Conservation (phyloP, 2,888 invertebrate genomes). For the Heteromurus nitidus region DNA sequence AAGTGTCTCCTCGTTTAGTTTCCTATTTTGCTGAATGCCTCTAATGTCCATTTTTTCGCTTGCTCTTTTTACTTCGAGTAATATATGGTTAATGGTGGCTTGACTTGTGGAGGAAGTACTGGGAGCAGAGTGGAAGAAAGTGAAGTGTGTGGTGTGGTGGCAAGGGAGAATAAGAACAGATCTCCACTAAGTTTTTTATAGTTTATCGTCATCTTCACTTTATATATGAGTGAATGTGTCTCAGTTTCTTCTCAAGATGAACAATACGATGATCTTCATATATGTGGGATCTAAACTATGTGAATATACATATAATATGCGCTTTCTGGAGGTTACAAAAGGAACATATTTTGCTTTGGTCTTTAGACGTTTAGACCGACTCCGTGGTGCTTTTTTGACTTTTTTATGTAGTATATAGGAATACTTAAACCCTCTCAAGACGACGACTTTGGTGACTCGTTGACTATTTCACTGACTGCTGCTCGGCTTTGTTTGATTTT, state of each 20-base stretch:
- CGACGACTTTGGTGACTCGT: constrained; percentile 6
- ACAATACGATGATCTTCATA: constrained; percentile 28
- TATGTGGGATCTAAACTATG: no score
- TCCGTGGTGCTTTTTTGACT: neutral
- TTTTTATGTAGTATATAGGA: neutral
- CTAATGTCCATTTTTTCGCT: constrained; percentile 12
- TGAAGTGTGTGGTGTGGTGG: constrained; percentile 48
- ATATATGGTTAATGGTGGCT: constrained; percentile 41
- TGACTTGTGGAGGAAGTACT: constrained; percentile 24
- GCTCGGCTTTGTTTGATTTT: neutral
- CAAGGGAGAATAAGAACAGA: constrained; percentile 28
- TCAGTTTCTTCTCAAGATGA: constrained; percentile 29
- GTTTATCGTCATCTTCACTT: constrained; percentile 37
- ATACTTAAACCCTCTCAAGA: neutral
- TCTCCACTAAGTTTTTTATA: constrained; percentile 35
- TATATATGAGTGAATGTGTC: constrained; percentile 47
- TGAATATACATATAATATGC: neutral
- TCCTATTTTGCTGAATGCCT: constrained; percentile 33
- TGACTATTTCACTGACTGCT: neutral
- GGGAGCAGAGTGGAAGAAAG: constrained; percentile 32
- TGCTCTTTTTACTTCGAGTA: constrained; percentile 50
- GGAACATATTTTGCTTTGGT: neutral
- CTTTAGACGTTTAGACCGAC: no score
- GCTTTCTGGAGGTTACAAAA: neutral
- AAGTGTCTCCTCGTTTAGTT: constrained; percentile 15